Base-by-base conservation (phyloP, 1,140 invertebrate species). In the Euura lappo region DNA sequence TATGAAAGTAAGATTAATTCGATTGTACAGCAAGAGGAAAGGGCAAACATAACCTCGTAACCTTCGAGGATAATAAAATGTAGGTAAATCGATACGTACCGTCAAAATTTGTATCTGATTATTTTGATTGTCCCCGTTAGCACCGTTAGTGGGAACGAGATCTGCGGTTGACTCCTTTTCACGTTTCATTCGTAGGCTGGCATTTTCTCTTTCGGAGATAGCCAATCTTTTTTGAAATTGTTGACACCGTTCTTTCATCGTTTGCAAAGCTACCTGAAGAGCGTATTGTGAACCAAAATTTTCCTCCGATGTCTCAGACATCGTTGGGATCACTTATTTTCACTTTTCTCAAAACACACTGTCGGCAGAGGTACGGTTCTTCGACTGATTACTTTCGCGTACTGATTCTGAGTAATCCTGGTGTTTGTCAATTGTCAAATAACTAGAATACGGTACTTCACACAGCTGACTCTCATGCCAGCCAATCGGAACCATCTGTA, bases 201-300 rank as follows among this genome's bases (percentile, higher is more conserved):
- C 85, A 83, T 95, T 95, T 83, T 96, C 94, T 76, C 92, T 91
- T 85, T 95, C 94, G 10, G 95, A 87, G 2, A 84, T 80, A 44
- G 89, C 88, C 67, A 95, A 88, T 78, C 93, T 88, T 72, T 90
- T 88, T 84, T 96, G 93, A 65, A 95, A 85, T 72, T 91, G 87
- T 79, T 92, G 89, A 86, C 94, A 95, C 64, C 94, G 87, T 84
- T 96, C 94, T 80, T 93, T 92, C 89, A 96, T 92, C 6, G 93
- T 94, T 83, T 94, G 91, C 76, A 95, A 88, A 10, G 94, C 94
- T 67, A 95, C 87, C 87, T 93, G 90, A 66, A 94, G 84, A 28
- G 94, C 93, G 85, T 89, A 86, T 73, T 89, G 84, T 2, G 90
- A 86, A 28, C 84, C 85, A 70, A 77, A 67, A 75, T 78, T 80